A percentile compares a stretch with the other conserved stretches of the same genome.
phyloP scores from a whole-genome alignment of 2,888 invertebrate species.

The Nephrotoma guestfalica region DNA sequence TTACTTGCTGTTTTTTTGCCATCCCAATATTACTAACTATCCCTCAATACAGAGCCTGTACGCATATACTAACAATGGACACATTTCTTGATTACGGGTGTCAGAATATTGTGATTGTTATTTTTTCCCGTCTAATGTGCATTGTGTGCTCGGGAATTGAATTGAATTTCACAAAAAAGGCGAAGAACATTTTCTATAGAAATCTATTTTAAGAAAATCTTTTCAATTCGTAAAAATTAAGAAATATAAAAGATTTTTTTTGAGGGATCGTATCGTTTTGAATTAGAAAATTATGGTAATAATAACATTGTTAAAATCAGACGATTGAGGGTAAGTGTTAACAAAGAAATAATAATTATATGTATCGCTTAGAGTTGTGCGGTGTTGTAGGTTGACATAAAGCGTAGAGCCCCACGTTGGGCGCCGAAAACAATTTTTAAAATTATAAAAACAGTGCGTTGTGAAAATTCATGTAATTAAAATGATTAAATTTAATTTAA shows the following conservation, averaged over 20 bases:
- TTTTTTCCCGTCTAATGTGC: background rate
- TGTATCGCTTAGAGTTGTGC: background rate
- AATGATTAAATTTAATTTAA: no score
- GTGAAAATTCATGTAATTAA: no score
- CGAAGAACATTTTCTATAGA: background rate
- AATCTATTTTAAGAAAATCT: background rate
- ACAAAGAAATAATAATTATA: background rate
- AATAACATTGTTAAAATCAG: slow-evolving; percentile 2
- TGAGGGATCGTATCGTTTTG: slow-evolving; percentile 3
- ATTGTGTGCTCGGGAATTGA: background rate
- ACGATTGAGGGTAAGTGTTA: slow-evolving; percentile 1
- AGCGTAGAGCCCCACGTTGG: background rate
- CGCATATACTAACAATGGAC: background rate
- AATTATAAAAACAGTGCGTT: background rate
- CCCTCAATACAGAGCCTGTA: background rate
- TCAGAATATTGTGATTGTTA: slow-evolving; percentile 4
- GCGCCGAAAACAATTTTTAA: background rate
- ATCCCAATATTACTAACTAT: background rate
- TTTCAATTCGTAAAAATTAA: background rate
- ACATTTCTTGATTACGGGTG: slow-evolving; percentile 1
- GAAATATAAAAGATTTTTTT: background rate
- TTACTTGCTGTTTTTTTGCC: background rate
- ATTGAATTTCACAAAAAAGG: background rate
- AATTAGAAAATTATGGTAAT: slow-evolving; percentile 4
- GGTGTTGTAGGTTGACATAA: background rate